These are phyloP conservation scores for Odocoileus hemionus DNA, from an alignment of 2,113 vertebrate species.

Conservation along the genomic window DNA sequence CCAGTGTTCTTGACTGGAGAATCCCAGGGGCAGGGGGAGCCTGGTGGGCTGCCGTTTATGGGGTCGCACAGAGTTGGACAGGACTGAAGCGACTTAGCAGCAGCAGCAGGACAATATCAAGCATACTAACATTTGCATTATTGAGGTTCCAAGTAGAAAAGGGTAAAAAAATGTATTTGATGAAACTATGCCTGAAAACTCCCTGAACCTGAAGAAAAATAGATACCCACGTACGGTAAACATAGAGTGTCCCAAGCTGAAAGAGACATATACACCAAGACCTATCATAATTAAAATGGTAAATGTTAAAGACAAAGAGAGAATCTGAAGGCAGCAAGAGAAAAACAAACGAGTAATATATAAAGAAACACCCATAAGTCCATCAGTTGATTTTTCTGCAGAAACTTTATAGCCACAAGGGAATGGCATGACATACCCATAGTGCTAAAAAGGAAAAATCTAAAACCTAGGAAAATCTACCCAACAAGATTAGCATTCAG, in stretches of 20 bases:
- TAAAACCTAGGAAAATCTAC: neutral
- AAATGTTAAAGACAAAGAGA: neutral
- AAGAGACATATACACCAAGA: neutral
- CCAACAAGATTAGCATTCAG: neutral
- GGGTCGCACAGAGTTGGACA: too few species aligned
- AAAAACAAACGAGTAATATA: neutral
- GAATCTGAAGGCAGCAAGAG: neutral
- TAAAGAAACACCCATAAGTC: neutral
- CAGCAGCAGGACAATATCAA: neutral
- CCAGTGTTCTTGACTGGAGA: too few species aligned
- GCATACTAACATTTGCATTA: neutral
- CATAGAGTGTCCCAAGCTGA: neutral
- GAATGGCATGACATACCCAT: neutral
- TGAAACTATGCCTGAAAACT: neutral
- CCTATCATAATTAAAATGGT: neutral
- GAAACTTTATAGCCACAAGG: neutral
- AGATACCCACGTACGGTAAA: fast-evolving
- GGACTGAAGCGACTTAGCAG: too few species aligned
- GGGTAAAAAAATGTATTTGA: neutral
- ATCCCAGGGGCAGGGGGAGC: too few species aligned
- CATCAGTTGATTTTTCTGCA: neutral
- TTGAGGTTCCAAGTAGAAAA: neutral
- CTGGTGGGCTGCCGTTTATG: too few species aligned
- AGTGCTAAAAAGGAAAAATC: neutral
- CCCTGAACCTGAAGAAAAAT: neutral